Evolutionary conservation across 2,888 invertebrate species (phyloP), one percentile per base, ranked within the genome.

Genomic region (Temnothorax unifasciatus): DNA sequence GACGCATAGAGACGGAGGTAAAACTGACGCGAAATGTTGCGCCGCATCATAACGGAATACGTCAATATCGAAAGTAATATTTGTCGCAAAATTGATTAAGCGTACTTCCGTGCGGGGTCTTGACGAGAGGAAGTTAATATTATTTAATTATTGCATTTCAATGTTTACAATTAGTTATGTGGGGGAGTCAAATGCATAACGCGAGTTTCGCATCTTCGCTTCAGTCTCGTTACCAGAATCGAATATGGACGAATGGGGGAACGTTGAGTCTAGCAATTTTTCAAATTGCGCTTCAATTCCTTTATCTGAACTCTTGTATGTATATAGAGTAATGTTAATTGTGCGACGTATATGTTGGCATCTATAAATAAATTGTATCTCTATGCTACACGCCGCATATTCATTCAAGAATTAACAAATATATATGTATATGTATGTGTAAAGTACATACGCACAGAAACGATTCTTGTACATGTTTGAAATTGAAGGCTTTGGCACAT

Each of bases 281-380:
- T 77, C 18, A 77, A 77, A 77, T 77, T 54, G 76, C 54, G 25
- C 52, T 77, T 77, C 68, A 77, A 77, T 77, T 77, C 69, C 76
- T 68, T 52, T n/a, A 64, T 41, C 54, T 69, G 29, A 57, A 41
- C 54, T 66, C 25, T 21, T 69, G 3, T 54, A 52, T 29, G 3
- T 77, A 18, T 52, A 76, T 63, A 25, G 18, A 9, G 6, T 74
- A 74, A 74, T 18, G 8, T 61, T 47, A 61, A 57, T 29, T 41
- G 11, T 66, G 52, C 25, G 47, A 34, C 71, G 25, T 54, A 68
- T 41, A 54, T 77, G 69, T 54, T 54, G 54, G 54, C 54, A 29
- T 38, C 54, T 69, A 68, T 69, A 69, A 54, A 77, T 77, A 54
- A 77, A 77, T 77, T 69, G 52, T 57, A 54, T 54, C 41, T 69